A percentile compares a stretch with the other conserved stretches of the same genome.
Evolutionary conservation across 2,888 invertebrate species (phyloP).

Genomic region (Crocallis elinguaria): DNA sequence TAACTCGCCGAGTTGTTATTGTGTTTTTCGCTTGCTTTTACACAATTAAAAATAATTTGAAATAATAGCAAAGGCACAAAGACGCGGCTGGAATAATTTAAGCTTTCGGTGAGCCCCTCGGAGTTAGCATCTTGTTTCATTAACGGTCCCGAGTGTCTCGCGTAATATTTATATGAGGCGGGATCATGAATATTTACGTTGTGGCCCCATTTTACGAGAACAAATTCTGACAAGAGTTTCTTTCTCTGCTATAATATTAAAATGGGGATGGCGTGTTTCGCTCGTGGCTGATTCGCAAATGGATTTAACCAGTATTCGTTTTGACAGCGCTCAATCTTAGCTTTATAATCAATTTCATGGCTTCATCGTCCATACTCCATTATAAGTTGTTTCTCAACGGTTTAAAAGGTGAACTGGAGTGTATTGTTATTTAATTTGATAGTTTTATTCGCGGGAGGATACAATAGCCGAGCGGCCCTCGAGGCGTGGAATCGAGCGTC

Average conservation of each 20-base stretch:
- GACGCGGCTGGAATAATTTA: conserved; percentile 73
- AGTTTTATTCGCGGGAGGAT: conserved; percentile 53
- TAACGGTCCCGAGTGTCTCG: conserved; percentile 63
- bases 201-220: conserved; percentile 53
- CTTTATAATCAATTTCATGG: conserved; percentile 5
- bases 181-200: conserved; percentile 75
- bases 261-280: conserved; percentile 37
- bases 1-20: conserved; percentile 65
- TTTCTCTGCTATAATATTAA: conserved; percentile 51
- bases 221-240: conserved; percentile 56
- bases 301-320: conserved; percentile 29
- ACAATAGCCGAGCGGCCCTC: conserved; percentile 44
- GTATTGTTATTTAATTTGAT: conserved; percentile 62
- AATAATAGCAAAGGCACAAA: conserved; percentile 73
- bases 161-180: conserved; percentile 72
- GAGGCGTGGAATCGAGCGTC: conserved; percentile 65
- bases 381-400: conserved; percentile 8
- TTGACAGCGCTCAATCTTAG: conserved; percentile 1
- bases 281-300: conserved; percentile 26
- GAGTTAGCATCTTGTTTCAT: conserved; percentile 80
- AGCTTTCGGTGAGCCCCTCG: conserved; percentile 57
- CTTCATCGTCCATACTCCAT: conserved; percentile 12
- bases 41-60: conserved; percentile 81
- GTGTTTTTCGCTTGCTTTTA: conserved; percentile 74
- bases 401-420: conserved; percentile 24